phyloP scores from a whole-genome alignment of 2,797 vertebrate genomes.

The Gallinago solitaria region DNA sequence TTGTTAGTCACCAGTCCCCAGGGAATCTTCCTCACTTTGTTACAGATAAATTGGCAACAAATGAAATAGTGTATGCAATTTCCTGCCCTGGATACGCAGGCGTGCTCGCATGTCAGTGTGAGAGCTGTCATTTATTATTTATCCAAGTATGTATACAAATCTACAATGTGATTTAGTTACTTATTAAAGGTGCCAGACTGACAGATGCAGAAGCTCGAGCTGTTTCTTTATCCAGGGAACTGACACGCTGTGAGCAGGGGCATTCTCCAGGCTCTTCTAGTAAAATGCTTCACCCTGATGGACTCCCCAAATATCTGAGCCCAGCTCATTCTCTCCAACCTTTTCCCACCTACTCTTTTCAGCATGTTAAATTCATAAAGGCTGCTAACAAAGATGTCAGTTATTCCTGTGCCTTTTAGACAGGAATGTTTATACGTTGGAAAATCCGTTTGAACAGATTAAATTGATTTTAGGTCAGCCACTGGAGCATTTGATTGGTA shows the following conservation, averaged over 20 bases:
- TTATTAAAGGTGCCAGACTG: conserved; percentile 56
- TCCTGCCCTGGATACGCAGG: conserved; percentile 9
- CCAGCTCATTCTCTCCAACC: neutral
- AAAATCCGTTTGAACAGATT: neutral
- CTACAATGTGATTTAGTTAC: conserved; percentile 36
- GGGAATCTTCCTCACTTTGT: conserved; percentile 58
- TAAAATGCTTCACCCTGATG: neutral
- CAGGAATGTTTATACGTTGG: neutral
- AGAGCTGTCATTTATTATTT: conserved; percentile 57
- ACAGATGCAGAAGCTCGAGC: conserved; percentile 38
- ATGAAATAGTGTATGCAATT: conserved; percentile 40
- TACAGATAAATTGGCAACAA: conserved; percentile 52
- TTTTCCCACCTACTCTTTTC: neutral
- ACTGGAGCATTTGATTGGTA: neutral
- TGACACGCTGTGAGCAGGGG: neutral
- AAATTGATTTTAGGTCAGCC: neutral
- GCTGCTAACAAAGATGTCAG: neutral
- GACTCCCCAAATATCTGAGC: neutral
- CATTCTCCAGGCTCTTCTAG: neutral
- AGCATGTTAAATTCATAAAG: neutral
- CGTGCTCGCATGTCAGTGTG: neutral
- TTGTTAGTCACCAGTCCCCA: conserved; percentile 52
- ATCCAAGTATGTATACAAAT: conserved; percentile 5
- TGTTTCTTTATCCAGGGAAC: neutral
- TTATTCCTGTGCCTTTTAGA: neutral